Base-by-base conservation (phyloP, 2,888 invertebrate species). In the Nymphalis urticae region DNA sequence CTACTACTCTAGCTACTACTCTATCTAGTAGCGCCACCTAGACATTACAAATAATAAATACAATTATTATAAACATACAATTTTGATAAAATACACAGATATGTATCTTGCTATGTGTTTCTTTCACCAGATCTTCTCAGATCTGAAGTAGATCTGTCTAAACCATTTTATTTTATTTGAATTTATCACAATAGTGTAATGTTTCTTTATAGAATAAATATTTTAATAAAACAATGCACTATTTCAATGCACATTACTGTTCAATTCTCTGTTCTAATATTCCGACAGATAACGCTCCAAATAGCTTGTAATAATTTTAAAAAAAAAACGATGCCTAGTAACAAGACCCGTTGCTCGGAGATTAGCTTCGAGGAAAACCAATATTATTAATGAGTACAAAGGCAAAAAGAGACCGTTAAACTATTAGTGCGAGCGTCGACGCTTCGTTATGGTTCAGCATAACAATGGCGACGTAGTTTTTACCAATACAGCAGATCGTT, bases 401-500 rank as follows among this genome's bases (percentile, higher is more conserved):
- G 42, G 65, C 47, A 54, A 71, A 73, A 82, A 53, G 19, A 2
- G 73, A 75, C 82, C 81, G 82, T 85, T 84, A 82, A 77, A 80
- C 80, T 82, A 80, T 83, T 82, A 84, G 79, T 79, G 81, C 78
- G 81, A 83, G 80, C 78, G 76, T 74, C 68, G 42, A 42, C 42
- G 62, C 73, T 74, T 78, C 79, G 77, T 78, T 80, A 79, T 77
- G 80, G 81, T 78, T 79, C 70, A 65, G 76, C 76, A 81, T 75
- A 80, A 85, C 85, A 84, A 85, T 84, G 74, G 80, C 72, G 76
- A 64, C 81, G 84, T 81, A 76, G 77, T 84, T 87, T 86, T 88
- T 87, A 85, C 83, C 85, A 88, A 87, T 88, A 86, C 83, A 79
- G 84, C 79, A 82, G 84, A 86, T 91, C 89, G 90, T 92, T 92